Base-by-base conservation (phyloP, 2,888 invertebrate species). In the Hylaea fasciaria region DNA sequence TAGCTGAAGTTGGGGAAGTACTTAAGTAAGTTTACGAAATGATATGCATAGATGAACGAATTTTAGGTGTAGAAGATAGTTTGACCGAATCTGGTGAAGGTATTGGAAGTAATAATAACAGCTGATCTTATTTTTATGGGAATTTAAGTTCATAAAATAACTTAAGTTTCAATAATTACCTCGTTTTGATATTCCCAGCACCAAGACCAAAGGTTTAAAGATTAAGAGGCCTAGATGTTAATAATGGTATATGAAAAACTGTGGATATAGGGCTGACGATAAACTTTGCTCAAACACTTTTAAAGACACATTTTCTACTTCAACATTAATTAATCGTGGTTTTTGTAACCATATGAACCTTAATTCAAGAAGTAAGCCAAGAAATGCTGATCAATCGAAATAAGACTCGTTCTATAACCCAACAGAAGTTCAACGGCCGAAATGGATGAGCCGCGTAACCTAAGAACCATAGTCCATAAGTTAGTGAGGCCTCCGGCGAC, bases 401-500 rank as follows among this genome's bases (percentile, higher is more conserved):
- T 37, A 37, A 10, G 37, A n/a, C 37, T n/a, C 37, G 4, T 37
- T 28, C 28, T 8, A 17, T 28, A 45, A 9, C 13, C 37, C 10
- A 32, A 44, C 13, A 29, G 40, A 32, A 54, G 44, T 50, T 45
- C 35, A 47, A 47, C n/a, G 46, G 9, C 41, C 46, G 14, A 43
- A 44, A 28, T 32, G 12, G 44, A 59, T 46, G 45, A 49, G 9
- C 13, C 17, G 8, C 40, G 22, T n/a, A 35, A 32, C 44, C 44
- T 49, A 47, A 57, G 54, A 39, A 60, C 45, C 41, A 64, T 54
- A 48, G 62, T 57, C 61, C 48, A 69, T 69, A 66, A 69, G 51
- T 68, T 35, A 71, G 68, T 66, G 59, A 69, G 64, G 64, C 64
- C 63, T 66, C 68, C 71, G 72, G 60, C 62, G 70, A 69, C 65